Evolutionary conservation across 1,140 invertebrate species (phyloP).

Genomic region (Musca domestica): DNA sequence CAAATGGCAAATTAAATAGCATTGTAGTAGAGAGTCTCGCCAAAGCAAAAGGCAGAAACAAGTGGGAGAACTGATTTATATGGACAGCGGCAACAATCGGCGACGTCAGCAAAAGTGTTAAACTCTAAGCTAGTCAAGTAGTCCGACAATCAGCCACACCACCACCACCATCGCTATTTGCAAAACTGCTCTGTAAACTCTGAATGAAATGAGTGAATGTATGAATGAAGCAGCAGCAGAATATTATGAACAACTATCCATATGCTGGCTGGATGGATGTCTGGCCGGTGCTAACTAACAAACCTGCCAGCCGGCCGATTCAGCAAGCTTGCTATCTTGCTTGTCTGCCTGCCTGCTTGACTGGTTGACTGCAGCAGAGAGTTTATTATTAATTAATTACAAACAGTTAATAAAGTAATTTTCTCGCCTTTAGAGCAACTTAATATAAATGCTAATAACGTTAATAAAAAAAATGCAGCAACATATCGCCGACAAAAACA

Average conservation of each 20-base stretch:
- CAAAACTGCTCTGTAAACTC: not conserved
- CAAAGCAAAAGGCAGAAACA: not conserved
- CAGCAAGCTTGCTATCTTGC: not conserved
- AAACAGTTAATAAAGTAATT: conserved; percentile 12
- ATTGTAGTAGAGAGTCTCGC: conserved; percentile 12
- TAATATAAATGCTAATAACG: conserved; percentile 3
- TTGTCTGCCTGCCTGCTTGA: not conserved
- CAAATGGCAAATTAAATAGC: conserved; percentile 9
- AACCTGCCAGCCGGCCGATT: no score
- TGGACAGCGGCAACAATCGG: not conserved
- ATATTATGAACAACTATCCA: not conserved
- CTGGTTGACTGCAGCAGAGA: not conserved
- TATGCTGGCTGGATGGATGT: not conserved
- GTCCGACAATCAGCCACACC: no score
- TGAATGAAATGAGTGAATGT: not conserved
- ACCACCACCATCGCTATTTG: no score
- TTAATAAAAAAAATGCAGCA: conserved; percentile 5
- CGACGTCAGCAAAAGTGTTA: no score
- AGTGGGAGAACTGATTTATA: conserved; percentile 10
- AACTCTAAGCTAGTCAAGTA: no score
- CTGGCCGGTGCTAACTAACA: no score
- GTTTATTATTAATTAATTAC: conserved; percentile 17
- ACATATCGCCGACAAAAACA: not conserved
- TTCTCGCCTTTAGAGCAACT: conserved; percentile 12
- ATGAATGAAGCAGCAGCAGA: not conserved